A percentile compares a stretch with the other conserved stretches of the same genome.
These are phyloP conservation scores for Picus viridis DNA, from an alignment of 2,797 vertebrate species.

Conservation along the genomic window DNA sequence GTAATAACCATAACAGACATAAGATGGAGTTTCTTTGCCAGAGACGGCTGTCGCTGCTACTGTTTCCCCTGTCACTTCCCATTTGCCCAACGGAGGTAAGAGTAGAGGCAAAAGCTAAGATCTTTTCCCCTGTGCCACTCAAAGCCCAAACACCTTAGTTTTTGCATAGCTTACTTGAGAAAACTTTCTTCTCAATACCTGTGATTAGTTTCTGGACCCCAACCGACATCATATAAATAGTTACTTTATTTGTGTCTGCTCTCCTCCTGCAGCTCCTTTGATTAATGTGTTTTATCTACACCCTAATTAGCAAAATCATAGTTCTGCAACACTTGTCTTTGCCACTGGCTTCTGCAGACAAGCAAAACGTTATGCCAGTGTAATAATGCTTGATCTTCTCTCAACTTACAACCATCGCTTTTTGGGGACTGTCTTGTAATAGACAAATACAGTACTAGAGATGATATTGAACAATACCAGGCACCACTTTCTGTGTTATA, in stretches of 20 bases:
- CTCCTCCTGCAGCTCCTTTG: background rate
- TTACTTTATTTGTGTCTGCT: background rate
- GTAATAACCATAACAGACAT: no score
- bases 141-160: background rate
- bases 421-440: background rate
- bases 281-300: background rate
- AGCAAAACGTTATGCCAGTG: background rate
- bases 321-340: background rate
- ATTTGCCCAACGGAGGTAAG: background rate
- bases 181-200: background rate
- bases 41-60: background rate
- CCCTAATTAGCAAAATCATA: background rate
- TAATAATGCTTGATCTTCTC: background rate
- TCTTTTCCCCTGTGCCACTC: background rate
- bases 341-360: background rate
- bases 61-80: background rate
- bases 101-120: background rate
- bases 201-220: background rate
- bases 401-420: rapidly evolving
- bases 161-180: background rate
- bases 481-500: background rate
- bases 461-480: background rate
- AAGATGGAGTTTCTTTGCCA: background rate
- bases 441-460: background rate
- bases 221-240: background rate